Evolutionary conservation across 2,888 invertebrate genomes (phyloP).

Genomic region (Hecatera dysodea): DNA sequence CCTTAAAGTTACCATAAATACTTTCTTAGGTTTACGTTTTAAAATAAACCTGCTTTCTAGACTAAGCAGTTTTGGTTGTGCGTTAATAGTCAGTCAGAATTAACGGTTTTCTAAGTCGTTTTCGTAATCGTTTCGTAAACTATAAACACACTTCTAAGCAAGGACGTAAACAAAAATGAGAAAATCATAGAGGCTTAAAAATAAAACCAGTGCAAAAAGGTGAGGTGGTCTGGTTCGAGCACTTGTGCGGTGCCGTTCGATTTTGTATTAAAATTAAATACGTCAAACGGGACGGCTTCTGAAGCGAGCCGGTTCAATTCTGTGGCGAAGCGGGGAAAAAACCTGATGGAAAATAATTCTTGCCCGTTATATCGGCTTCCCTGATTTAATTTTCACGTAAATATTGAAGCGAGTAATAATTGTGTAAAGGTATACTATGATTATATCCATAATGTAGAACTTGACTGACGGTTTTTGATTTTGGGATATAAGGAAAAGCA

Average conservation of each 20-base stretch:
- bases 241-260: constrained; percentile 22
- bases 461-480: neutral
- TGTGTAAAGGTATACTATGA: neutral
- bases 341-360: constrained; percentile 15
- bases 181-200: constrained; percentile 3
- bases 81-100: too few species aligned
- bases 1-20: too few species aligned
- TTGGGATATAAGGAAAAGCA: neutral
- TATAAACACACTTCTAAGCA: neutral
- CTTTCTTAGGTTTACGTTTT: too few species aligned
- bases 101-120: too few species aligned
- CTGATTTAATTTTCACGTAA: neutral
- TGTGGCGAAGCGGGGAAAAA: constrained; percentile 24
- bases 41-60: too few species aligned
- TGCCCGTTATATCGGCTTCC: neutral
- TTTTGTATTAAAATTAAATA: constrained; percentile 44
- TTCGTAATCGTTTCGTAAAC: too few species aligned
- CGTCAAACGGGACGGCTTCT: constrained; percentile 23
- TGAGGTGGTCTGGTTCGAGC: constrained; percentile 7
- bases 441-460: neutral
- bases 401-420: constrained; percentile 8
- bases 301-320: constrained; percentile 20
- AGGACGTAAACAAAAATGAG: neutral
- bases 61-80: too few species aligned
- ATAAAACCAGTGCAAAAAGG: neutral